Conservation (phyloP, 1,140 invertebrate species). For the Ceratina australensis region DNA sequence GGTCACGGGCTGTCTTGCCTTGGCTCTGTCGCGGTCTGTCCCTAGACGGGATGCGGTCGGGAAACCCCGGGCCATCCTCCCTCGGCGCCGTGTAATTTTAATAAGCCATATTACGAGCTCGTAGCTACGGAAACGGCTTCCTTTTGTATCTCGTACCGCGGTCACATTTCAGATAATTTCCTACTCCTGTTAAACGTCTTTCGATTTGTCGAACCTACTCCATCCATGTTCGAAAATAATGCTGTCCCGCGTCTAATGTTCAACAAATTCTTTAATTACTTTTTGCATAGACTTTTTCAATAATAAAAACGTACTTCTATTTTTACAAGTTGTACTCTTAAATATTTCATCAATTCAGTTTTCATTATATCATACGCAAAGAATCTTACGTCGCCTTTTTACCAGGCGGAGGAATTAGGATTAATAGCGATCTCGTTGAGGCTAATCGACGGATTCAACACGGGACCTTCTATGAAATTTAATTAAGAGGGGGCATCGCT, state of each 20-base stretch:
- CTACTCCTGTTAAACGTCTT: not conserved
- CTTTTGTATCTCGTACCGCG: conserved; percentile 45
- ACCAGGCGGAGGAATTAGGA: conserved; percentile 4
- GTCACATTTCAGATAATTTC: conserved; percentile 60
- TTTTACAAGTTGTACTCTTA: too few species aligned
- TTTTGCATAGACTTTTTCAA: too few species aligned
- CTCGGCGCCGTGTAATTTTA: conserved; percentile 75
- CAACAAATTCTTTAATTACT: too few species aligned
- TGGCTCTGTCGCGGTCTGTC: conserved; percentile 68
- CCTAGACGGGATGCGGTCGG: conserved; percentile 73
- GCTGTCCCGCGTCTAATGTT: too few species aligned
- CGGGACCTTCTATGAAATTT: conserved; percentile 36
- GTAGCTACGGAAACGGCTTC: conserved; percentile 65
- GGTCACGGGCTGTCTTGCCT: conserved; percentile 62
- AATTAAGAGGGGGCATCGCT: conserved; percentile 61
- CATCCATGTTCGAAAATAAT: not conserved
- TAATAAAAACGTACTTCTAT: not conserved
- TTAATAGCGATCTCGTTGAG: conserved; percentile 20
- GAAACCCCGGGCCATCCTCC: conserved; percentile 23
- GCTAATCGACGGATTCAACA: conserved; percentile 9
- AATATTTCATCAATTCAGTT: too few species aligned
- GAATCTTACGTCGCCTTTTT: conserved; percentile 6
- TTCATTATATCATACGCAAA: not conserved
- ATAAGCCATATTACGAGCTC: conserved; percentile 76
- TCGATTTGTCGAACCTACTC: not conserved